Percentiles rank a stretch among this genome's conserved stretches.
phyloP scores from a whole-genome alignment of 2,113 vertebrate genomes.

The Henicopernis longicauda region DNA sequence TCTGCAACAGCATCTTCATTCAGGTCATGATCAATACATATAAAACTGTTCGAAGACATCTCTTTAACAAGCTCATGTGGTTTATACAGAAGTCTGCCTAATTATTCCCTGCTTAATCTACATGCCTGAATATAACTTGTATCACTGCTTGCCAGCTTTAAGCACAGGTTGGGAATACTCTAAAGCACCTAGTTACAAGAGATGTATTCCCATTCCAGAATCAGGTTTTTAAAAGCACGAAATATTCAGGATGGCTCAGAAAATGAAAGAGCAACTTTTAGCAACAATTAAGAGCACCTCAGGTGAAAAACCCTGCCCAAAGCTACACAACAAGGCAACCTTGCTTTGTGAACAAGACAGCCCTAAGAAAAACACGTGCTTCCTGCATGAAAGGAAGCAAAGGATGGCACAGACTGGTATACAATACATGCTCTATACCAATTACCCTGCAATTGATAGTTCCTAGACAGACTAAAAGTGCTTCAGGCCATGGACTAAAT shows the following conservation, averaged over 20 bases:
- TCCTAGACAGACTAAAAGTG: not conserved
- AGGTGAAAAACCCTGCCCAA: not conserved
- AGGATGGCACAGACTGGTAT: not conserved
- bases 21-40: not conserved
- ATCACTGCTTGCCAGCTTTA: not conserved
- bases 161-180: not conserved
- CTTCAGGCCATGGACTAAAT: not conserved
- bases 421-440: not conserved
- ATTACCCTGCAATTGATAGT: not conserved
- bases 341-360: not conserved
- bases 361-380: fast-evolving
- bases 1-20: not conserved
- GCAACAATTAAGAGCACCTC: not conserved
- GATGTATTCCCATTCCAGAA: not conserved
- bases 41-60: not conserved
- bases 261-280: not conserved
- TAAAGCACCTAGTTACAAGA: not conserved
- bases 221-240: not conserved
- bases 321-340: not conserved
- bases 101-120: not conserved
- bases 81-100: not conserved
- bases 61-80: not conserved
- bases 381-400: not conserved
- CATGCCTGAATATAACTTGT: not conserved
- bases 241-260: not conserved